Percentiles rank a stretch among this genome's conserved stretches.
Evolutionary conservation across 2,888 invertebrate species (phyloP).

Genomic region (Nebria brevicollis): DNA sequence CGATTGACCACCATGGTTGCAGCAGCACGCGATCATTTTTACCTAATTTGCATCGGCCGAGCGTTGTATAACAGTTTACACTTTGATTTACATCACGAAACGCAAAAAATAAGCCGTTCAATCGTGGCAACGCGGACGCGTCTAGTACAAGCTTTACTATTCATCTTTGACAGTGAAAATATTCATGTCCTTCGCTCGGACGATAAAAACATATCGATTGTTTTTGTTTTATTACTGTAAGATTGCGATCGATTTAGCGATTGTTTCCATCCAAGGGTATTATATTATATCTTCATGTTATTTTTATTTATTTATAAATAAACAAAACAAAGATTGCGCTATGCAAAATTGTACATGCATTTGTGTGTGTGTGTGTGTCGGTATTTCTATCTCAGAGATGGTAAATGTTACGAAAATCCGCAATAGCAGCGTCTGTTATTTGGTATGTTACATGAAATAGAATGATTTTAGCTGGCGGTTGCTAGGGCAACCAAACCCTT

Average conservation of each 20-base stretch:
- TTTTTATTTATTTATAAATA: conserved; percentile 1
- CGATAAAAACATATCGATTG: conserved; percentile 1
- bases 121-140: background rate
- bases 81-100: background rate
- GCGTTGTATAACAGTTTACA: background rate
- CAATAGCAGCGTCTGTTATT: no score
- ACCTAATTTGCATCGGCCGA: background rate
- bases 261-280: background rate
- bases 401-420: no score
- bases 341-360: background rate
- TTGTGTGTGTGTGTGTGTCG: no score
- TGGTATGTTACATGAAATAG: no score
- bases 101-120: background rate
- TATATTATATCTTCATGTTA: background rate
- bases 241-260: background rate
- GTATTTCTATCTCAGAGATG: no score
- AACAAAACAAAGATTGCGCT: background rate
- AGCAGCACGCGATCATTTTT: conserved; percentile 14
- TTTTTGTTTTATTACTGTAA: background rate
- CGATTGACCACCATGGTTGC: background rate
- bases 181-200: conserved; percentile 1
- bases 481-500: no score
- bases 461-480: no score
- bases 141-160: background rate
- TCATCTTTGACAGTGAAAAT: conserved; percentile 1